Evolutionary conservation across 2,113 vertebrate species (phyloP), one percentile per base, ranked within the genome.

Genomic region (Microtus pennsylvanicus): DNA sequence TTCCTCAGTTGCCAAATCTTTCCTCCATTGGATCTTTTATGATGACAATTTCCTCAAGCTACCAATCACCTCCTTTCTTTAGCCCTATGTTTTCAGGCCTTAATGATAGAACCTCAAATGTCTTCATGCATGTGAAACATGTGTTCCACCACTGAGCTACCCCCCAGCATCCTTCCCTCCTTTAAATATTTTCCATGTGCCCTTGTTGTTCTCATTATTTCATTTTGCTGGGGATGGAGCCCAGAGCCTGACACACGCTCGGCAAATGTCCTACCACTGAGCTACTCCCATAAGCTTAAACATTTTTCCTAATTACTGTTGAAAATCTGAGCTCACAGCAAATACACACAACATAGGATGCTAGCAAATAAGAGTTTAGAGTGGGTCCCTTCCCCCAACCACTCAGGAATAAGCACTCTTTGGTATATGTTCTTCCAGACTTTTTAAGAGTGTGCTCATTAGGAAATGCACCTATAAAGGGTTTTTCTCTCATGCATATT

Each of bases 1-100:
- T 61, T 83, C 83, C 90, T 92, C 76, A 87, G 52, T 80, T 93
- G 75, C 92, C 83, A 83, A 85, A 95, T 96, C 67, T 38, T 87
- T 76, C 95, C 63, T 93, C 38, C 61, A 89, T 1, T 76, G 63
- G 85, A 85, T 93, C 50, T 95, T 90, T 92, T 76, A 82, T 14
- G 82, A 63, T 91, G 90, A 90, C 3, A 52, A 61, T 38, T 93
- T n/a, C 77, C 38, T 42, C 42, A 74, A 50, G 50, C n/a, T 91
- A 28, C 70, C 38, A 50, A 50, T 88, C 45, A 90, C n/a, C 45
- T 80, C 21, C 55, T 87, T 63, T 86, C 55, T 24, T 85, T 72
- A 61, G 42, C 75, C 61, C 91, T 78, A 70, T 81, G 92, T 87
- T 83, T 38, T n/a, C 58, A 72, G 76, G 42, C 47, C 50, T 77